Percentiles rank a stretch among this genome's conserved stretches.
These are phyloP conservation scores for Lasioglossum calceatum DNA, from an alignment of 2,888 invertebrate species.

Conservation along the genomic window DNA sequence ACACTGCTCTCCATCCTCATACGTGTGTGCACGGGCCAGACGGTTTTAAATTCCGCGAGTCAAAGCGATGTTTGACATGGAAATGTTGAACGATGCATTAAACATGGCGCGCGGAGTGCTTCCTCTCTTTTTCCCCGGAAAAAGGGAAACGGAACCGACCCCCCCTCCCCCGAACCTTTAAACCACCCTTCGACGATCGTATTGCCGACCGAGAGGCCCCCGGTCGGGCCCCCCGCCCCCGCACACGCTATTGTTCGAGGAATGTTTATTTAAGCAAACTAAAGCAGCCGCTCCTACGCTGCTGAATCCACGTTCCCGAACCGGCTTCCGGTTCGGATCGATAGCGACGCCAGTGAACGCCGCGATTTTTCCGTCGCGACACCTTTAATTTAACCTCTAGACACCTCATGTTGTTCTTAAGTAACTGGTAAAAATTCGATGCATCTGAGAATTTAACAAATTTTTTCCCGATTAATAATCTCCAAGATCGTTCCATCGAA, in stretches of 20 bases:
- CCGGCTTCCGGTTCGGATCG: constrained; percentile 71
- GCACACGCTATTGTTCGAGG: constrained; percentile 75
- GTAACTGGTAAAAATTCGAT: not conserved
- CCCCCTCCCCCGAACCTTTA: not conserved
- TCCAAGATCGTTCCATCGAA: not conserved
- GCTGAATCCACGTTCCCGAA: constrained; percentile 68
- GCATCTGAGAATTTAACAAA: not conserved
- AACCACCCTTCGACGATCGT: constrained; percentile 25
- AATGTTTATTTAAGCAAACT: constrained; percentile 84
- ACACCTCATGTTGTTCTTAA: not conserved
- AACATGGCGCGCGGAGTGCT: constrained; percentile 81
- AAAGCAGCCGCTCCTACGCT: constrained; percentile 71
- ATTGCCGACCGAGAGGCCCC: constrained; percentile 37
- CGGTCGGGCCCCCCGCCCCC: constrained; percentile 37
- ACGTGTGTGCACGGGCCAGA: constrained; percentile 57
- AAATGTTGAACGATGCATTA: constrained; percentile 84
- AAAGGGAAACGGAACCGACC: constrained; percentile 48
- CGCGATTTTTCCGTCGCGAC: constrained; percentile 24
- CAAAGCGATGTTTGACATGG: constrained; percentile 85
- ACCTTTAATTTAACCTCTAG: not conserved
- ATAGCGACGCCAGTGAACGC: constrained; percentile 56
- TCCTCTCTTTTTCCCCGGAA: constrained; percentile 63
- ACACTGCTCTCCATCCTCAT: not conserved
- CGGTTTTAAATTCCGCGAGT: constrained; percentile 84
- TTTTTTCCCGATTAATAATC: not conserved